A percentile compares a stretch with the other conserved stretches of the same genome.
Conservation (phyloP, 2,888 invertebrate genomes). For the Andrena hattorfiana region DNA sequence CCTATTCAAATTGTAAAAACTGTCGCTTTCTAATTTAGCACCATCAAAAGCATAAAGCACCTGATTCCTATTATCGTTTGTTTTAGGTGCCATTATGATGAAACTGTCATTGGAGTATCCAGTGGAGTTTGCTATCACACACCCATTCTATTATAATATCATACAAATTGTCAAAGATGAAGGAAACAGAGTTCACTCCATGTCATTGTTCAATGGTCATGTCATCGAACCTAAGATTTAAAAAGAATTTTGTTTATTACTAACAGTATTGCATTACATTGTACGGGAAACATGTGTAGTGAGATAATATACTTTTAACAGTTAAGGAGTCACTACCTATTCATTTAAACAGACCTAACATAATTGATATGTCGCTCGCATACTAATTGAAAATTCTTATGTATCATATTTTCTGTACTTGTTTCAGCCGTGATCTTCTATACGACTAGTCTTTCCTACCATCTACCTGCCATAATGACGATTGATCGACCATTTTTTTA, state of each 20-base stretch:
- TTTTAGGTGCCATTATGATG: conserved; percentile 40
- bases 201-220: conserved; percentile 52
- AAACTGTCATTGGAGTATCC: conserved; percentile 37
- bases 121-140: conserved; percentile 44
- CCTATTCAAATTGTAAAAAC: not conserved
- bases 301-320: not conserved
- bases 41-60: not conserved
- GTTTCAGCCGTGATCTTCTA: not conserved
- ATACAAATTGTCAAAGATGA: not conserved
- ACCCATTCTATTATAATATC: conserved; percentile 70
- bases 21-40: not conserved
- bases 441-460: not conserved
- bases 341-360: not conserved
- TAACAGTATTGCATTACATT: conserved; percentile 2
- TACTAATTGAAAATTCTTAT: not conserved
- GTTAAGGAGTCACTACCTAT: not conserved
- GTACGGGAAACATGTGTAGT: not conserved
- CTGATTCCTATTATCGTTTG: conserved; percentile 11
- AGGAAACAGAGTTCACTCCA: not conserved
- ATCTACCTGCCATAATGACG: not conserved
- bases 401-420: not conserved
- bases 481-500: conserved; percentile 15
- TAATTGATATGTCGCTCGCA: not conserved
- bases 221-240: conserved; percentile 26
- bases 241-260: not conserved